These are phyloP conservation scores for Rapana venosa DNA, from an alignment of 2,888 invertebrate genomes.

Conservation along the genomic window DNA sequence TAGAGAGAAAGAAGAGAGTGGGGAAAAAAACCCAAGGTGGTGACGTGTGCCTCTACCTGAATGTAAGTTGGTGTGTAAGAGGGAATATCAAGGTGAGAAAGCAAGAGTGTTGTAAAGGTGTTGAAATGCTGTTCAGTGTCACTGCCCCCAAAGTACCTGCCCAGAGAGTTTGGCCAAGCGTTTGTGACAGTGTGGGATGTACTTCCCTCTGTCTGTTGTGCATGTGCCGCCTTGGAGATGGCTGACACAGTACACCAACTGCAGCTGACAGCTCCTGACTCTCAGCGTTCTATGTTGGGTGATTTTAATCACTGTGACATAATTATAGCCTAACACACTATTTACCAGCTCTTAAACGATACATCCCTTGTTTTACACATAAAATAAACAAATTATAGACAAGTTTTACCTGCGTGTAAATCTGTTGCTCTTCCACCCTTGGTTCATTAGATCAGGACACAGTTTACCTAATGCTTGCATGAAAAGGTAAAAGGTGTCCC, in stretches of 20 bases:
- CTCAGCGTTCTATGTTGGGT: not conserved
- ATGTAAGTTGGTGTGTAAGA: not conserved
- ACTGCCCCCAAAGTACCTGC: not conserved
- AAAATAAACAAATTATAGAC: not conserved
- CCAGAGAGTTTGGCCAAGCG: not conserved
- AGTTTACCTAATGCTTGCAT: not conserved
- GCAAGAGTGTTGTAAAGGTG: not conserved
- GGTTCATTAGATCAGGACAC: not conserved
- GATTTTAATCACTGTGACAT: not conserved
- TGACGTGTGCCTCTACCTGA: too few species aligned
- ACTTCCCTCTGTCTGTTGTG: not conserved
- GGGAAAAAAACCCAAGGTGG: too few species aligned
- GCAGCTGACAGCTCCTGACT: not conserved
- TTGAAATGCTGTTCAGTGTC: not conserved
- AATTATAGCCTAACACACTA: not conserved
- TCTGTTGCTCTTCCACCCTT: not conserved
- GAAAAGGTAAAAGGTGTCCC: not conserved
- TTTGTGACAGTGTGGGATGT: not conserved
- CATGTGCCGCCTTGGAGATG: not conserved
- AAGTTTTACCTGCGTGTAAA: not conserved
- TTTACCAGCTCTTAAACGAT: not conserved
- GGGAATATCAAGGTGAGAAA: not conserved
- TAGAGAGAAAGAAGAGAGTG: too few species aligned
- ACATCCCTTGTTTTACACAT: not conserved
- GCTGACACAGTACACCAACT: not conserved